Evolutionary conservation across 1,140 invertebrate genomes (phyloP).

Genomic region (Acyrthosiphon pisum): DNA sequence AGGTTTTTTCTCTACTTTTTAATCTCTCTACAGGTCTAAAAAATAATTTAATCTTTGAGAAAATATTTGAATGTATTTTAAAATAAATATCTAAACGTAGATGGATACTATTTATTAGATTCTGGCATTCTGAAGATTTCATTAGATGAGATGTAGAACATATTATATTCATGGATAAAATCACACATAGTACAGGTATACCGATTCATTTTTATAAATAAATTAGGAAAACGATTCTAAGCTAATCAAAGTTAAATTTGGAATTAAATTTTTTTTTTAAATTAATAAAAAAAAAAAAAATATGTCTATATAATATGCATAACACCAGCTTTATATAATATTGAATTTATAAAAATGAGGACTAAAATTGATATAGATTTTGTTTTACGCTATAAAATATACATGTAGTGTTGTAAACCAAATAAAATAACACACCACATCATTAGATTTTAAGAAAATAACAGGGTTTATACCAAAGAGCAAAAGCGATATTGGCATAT

Average conservation of each 20-base stretch:
- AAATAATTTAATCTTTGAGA: neutral
- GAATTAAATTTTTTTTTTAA: neutral
- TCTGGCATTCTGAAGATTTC: too few relatives aligned
- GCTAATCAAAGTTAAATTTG: neutral
- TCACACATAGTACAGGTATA: too few relatives aligned
- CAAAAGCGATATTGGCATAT: too few relatives aligned
- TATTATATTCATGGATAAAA: neutral
- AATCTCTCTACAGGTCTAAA: neutral
- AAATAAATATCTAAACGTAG: neutral
- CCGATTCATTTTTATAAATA: too few relatives aligned
- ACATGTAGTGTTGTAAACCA: neutral
- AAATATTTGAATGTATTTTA: neutral
- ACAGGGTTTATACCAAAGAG: neutral
- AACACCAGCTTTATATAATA: neutral
- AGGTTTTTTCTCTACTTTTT: neutral
- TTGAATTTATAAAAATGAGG: neutral
- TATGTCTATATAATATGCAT: neutral
- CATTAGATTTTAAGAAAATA: neutral
- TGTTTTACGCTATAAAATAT: neutral
- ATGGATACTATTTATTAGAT: too few relatives aligned
- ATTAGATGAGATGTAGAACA: too few relatives aligned
- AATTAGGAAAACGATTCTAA: neutral
- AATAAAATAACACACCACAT: neutral
- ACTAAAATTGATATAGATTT: neutral
- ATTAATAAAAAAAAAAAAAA: neutral